Evolutionary conservation across 2,113 vertebrate genomes (phyloP).

Genomic region (Arizona elegans): DNA sequence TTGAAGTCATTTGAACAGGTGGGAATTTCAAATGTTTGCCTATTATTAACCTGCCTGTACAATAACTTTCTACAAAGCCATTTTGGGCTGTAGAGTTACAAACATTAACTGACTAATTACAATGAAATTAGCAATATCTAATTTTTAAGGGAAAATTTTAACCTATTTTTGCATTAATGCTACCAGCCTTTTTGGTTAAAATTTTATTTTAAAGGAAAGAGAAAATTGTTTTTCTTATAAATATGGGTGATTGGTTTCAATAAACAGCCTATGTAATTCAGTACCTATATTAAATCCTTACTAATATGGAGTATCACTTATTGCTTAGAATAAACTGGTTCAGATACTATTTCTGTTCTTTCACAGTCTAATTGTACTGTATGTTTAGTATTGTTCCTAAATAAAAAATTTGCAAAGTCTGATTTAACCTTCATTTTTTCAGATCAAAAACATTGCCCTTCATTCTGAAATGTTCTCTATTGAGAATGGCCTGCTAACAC

Average conservation of each 20-base stretch:
- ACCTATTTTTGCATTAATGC: background rate
- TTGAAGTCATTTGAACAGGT: conserved; percentile 98
- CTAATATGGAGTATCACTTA: background rate
- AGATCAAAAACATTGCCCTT: conserved; percentile 87
- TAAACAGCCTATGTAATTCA: background rate
- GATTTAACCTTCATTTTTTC: conserved; percentile 28
- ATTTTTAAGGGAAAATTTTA: background rate
- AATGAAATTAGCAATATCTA: background rate
- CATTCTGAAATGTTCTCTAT: conserved; percentile 86
- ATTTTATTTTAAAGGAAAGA: background rate
- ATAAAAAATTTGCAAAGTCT: background rate
- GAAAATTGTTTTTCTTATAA: background rate
- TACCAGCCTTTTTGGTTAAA: background rate
- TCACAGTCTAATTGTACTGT: background rate
- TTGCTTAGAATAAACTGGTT: background rate
- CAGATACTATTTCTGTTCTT: background rate
- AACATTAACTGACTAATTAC: background rate
- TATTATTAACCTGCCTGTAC: background rate
- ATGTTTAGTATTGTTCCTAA: background rate
- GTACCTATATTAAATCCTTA: background rate
- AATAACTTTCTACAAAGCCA: background rate
- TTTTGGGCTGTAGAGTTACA: background rate
- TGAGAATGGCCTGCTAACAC: conserved; percentile 91
- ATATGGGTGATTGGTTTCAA: background rate
- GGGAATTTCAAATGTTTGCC: conserved; percentile 15